A percentile compares a stretch with the other conserved stretches of the same genome.
Evolutionary conservation across 2,113 vertebrate species (phyloP).

Genomic region (Chlorocebus sabaeus): DNA sequence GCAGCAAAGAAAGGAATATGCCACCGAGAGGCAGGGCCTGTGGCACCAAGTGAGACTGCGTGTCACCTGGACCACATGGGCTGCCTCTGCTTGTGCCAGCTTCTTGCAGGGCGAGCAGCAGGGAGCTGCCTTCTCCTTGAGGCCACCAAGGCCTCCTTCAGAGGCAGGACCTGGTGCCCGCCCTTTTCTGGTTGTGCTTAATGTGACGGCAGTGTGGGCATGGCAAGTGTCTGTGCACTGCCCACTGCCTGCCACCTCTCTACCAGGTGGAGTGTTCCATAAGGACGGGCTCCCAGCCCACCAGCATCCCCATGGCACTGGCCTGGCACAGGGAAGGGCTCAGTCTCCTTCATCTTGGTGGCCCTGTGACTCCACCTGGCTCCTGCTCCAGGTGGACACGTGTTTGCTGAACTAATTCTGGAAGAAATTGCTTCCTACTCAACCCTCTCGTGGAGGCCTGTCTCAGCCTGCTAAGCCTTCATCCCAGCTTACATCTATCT

Average conservation of each 20-base stretch:
- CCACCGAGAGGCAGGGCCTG: rapidly evolving
- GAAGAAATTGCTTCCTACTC: background rate
- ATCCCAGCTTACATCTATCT: background rate
- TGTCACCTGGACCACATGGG: rapidly evolving
- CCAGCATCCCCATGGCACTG: no score
- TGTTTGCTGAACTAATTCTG: background rate
- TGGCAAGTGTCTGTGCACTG: no score
- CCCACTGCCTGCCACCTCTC: no score
- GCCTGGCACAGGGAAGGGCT: background rate
- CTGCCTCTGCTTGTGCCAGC: background rate
- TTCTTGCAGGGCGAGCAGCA: background rate
- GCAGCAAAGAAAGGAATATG: background rate
- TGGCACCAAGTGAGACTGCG: rapidly evolving
- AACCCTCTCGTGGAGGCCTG: background rate
- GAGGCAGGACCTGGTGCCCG: background rate
- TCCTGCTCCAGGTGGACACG: rapidly evolving
- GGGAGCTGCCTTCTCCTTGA: background rate
- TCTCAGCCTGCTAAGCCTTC: background rate
- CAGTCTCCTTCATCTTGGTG: background rate
- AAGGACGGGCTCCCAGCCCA: no score
- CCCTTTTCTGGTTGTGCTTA: background rate
- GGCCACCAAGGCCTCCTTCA: background rate
- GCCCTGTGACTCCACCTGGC: background rate
- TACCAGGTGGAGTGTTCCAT: no score
- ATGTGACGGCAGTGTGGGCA: background rate